Conservation (phyloP, 2,888 invertebrate species). For the Erebia epiphron region DNA sequence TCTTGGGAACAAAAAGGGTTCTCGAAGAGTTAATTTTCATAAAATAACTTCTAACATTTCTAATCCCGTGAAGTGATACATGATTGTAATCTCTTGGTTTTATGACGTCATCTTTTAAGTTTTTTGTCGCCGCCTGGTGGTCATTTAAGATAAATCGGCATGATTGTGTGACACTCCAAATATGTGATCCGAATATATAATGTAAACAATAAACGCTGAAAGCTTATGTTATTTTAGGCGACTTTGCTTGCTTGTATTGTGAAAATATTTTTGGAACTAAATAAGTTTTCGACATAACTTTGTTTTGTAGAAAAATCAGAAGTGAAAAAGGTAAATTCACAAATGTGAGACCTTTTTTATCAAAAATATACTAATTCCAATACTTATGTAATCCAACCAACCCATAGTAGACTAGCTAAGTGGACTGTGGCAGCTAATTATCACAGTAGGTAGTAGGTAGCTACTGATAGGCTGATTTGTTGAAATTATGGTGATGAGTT, state of each 20-base stretch:
- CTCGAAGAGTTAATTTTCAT: constrained; percentile 2
- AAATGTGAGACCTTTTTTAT: too few relatives aligned
- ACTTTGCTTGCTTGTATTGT: not conserved
- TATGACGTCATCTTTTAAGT: constrained; percentile 46
- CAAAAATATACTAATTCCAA: too few relatives aligned
- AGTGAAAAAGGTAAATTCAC: too few relatives aligned
- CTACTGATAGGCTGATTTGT: too few relatives aligned
- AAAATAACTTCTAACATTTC: not conserved
- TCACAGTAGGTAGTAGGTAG: too few relatives aligned
- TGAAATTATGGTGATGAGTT: too few relatives aligned
- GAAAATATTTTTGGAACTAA: not conserved
- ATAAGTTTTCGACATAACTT: not conserved
- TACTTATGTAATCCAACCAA: too few relatives aligned
- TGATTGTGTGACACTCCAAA: constrained; percentile 49
- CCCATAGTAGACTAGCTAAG: too few relatives aligned
- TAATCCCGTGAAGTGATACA: constrained; percentile 6
- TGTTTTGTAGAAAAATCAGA: not conserved
- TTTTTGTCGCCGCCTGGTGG: constrained; percentile 36
- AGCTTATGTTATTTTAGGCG: not conserved
- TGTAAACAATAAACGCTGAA: constrained; percentile 11
- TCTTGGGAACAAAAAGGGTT: not conserved
- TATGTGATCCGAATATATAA: constrained; percentile 47
- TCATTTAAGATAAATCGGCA: constrained; percentile 48
- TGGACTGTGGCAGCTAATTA: too few relatives aligned
- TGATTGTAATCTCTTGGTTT: constrained; percentile 37